These are phyloP conservation scores for Lasioglossum pauxillum DNA, from an alignment of 2,888 invertebrate genomes.

Conservation along the genomic window DNA sequence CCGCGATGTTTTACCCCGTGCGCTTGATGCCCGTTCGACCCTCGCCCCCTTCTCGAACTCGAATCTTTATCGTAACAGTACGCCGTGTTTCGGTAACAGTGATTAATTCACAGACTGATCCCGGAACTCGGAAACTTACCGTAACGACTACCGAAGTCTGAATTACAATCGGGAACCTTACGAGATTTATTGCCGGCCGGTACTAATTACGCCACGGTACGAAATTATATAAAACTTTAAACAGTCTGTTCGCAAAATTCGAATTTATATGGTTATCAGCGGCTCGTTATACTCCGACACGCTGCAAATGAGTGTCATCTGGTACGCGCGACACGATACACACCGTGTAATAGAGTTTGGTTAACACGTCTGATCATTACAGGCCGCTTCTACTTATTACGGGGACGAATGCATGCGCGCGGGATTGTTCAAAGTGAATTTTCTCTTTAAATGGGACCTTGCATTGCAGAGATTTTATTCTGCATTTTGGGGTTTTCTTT, in stretches of 20 bases:
- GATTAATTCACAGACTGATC: constrained; percentile 8
- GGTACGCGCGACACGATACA: background rate
- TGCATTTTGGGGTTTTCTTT: background rate
- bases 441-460: background rate
- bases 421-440: background rate
- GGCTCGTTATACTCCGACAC: background rate
- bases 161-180: constrained; percentile 4
- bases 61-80: constrained; percentile 40
- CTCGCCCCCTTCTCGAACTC: constrained; percentile 40
- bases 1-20: constrained; percentile 57
- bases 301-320: background rate
- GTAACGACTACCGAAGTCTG: constrained; percentile 34
- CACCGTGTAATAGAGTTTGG: background rate
- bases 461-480: background rate
- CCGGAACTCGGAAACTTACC: constrained; percentile 16
- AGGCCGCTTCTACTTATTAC: background rate
- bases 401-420: background rate
- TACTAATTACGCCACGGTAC: constrained; percentile 5
- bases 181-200: background rate
- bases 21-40: constrained; percentile 49
- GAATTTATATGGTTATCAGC: constrained; percentile 6
- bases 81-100: constrained; percentile 20
- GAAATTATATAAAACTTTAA: background rate
- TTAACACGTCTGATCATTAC: background rate
- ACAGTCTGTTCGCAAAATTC: background rate